Base-by-base conservation (phyloP, 2,113 vertebrate genomes). In the Etheostoma spectabile region DNA sequence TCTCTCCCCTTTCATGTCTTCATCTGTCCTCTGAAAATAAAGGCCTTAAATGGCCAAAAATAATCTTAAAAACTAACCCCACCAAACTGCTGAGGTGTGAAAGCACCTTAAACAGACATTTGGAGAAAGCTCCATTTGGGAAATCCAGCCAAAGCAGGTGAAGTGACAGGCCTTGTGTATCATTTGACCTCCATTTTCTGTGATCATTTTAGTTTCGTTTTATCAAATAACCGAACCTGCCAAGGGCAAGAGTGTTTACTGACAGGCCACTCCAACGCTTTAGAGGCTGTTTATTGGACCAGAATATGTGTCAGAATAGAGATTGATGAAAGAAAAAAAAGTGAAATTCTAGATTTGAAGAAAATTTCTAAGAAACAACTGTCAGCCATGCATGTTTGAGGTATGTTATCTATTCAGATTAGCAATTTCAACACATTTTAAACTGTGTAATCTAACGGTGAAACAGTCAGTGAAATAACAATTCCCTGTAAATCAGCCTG, bases 141-240 rank as follows among this genome's bases (percentile, higher is more conserved):
- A 55, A 71, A 66, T 67, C 19, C 45, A 72, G 12, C 61, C 21
- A 74, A 45, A 64, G 51, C 30, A 65, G 49, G 42, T 70, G 66
- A 61, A 79, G 30, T 16, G 35, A 38, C 35, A 19, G 49, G 55
- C 30, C 46, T 45, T 18, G 52, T 59, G 33, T 62, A 8, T 55
- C n/a, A 24, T 76, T 65, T 79, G 16, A 35, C 24, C 48, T 35
- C 7, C 11, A 19, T 65, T 76, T 60, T 69, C n/a, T 12, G 45
- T 68, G 61, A 22, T 38, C 0, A 38, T 83, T 85, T 83, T 74
- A 52, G 42, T 76, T 77, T 74, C 21, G 48, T 75, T 56, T 63
- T 65, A 67, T 83, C 67, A 74, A 66, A 77, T 82, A 63, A 70
- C 46, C 27, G 21, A 74, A 76, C 45, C 69, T 72, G 72, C 67